Conservation (phyloP, 1,140 invertebrate genomes). For the Hesperophylax magnus region DNA sequence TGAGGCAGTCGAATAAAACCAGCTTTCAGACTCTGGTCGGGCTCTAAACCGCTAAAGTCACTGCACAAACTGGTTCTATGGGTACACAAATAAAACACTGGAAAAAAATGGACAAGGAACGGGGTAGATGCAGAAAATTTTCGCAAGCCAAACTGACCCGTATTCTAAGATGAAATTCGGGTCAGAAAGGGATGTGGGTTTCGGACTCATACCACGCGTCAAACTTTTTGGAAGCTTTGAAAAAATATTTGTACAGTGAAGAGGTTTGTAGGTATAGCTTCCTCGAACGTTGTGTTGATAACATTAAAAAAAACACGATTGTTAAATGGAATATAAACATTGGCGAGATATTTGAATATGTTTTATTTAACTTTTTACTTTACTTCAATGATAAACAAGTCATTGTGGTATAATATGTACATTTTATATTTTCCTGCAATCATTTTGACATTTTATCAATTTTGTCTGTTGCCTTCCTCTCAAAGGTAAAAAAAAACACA, state of each 20-base stretch:
- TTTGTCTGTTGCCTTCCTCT: no score
- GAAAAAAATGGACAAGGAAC: slow-evolving; percentile 31
- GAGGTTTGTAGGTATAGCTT: no score
- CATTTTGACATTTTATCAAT: no score
- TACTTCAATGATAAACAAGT: not conserved
- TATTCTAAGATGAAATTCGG: not conserved
- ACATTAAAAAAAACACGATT: not conserved
- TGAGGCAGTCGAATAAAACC: not conserved
- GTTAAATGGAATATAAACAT: not conserved
- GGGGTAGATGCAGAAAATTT: not conserved
- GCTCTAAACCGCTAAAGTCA: not conserved
- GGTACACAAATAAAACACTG: slow-evolving; percentile 21
- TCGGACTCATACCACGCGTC: not conserved
- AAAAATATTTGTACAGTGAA: not conserved
- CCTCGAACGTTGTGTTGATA: no score
- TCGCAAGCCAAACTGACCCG: slow-evolving; percentile 22
- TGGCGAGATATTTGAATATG: not conserved
- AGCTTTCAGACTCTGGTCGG: not conserved
- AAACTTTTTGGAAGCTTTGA: slow-evolving; percentile 5
- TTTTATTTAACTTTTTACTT: not conserved
- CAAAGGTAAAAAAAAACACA: no score
- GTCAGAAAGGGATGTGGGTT: not conserved
- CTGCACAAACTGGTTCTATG: slow-evolving; percentile 29
- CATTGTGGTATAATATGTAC: not conserved
- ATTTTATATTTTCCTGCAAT: no score